Percentiles rank a stretch among this genome's conserved stretches.
phyloP scores from a whole-genome alignment of 2,113 vertebrate genomes.

The Protobothrops flavoviridis region DNA sequence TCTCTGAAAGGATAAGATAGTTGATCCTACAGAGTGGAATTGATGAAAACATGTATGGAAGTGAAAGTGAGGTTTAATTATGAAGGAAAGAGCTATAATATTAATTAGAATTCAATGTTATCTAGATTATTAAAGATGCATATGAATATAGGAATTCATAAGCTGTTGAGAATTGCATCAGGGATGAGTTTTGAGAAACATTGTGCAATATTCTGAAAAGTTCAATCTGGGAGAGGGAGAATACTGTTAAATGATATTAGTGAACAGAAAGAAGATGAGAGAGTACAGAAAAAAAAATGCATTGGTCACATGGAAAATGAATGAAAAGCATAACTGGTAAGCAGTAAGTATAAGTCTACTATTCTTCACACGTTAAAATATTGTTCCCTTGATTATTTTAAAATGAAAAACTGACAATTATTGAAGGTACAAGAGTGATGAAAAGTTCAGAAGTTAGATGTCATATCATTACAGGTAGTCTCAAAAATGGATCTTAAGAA shows the following conservation, averaged over 20 bases:
- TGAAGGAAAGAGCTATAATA: neutral
- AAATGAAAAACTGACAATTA: neutral
- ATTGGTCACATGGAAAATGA: neutral
- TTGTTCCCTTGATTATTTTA: neutral
- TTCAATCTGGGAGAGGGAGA: neutral
- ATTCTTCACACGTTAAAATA: neutral
- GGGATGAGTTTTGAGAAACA: neutral
- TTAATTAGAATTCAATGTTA: neutral
- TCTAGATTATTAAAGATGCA: neutral
- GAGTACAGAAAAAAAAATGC: neutral
- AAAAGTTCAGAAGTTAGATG: neutral
- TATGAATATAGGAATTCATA: neutral
- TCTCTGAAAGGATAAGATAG: neutral
- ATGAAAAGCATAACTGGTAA: neutral
- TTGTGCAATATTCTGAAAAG: neutral
- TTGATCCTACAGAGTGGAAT: neutral
- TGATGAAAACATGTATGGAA: neutral
- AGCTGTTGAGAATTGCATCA: neutral
- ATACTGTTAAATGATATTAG: neutral
- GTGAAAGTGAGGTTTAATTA: neutral
- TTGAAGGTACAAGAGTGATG: neutral
- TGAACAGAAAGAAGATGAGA: neutral
- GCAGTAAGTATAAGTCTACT: neutral
- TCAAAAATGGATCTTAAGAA: neutral
- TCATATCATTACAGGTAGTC: neutral